Percentiles rank a stretch among this genome's conserved stretches.
phyloP scores from a whole-genome alignment of 2,113 vertebrate species.

The Gadus macrocephalus region DNA sequence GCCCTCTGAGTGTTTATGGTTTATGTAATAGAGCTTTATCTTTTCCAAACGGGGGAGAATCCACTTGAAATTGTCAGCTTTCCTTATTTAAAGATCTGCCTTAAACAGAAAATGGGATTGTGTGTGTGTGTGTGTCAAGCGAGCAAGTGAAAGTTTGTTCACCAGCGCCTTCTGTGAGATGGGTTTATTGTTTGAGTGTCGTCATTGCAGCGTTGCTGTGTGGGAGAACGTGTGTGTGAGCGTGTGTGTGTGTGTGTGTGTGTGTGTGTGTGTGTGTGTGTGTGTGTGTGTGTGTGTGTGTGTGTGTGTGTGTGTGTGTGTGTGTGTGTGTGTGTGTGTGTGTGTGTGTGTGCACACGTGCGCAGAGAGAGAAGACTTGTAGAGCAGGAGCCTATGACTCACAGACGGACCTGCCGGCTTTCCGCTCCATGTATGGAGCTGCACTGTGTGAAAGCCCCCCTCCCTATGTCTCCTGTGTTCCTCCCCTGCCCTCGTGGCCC shows the following conservation, averaged over 20 bases:
- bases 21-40: too few species aligned
- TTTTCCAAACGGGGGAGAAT: too few species aligned
- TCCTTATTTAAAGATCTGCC: not conserved
- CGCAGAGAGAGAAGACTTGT: not conserved
- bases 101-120: constrained; percentile 53
- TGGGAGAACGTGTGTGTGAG: constrained; percentile 31
- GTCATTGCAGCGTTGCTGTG: not conserved
- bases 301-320: constrained; percentile 32
- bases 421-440: constrained; percentile 79
- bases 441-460: constrained; percentile 33
- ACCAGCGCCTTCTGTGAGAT: too few species aligned
- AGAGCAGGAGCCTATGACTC: constrained; percentile 56
- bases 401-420: constrained; percentile 59
- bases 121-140: too few species aligned
- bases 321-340: constrained; percentile 21
- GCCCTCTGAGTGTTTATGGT: too few species aligned
- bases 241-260: constrained; percentile 29
- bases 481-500: not conserved
- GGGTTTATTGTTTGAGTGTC: too few species aligned
- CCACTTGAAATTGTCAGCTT: too few species aligned
- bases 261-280: constrained; percentile 28
- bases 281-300: constrained; percentile 35
- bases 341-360: constrained; percentile 31
- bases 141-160: not conserved
- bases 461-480: constrained; percentile 23